Conservation (phyloP, 2,113 vertebrate species). For the Nycticebus coucang region DNA sequence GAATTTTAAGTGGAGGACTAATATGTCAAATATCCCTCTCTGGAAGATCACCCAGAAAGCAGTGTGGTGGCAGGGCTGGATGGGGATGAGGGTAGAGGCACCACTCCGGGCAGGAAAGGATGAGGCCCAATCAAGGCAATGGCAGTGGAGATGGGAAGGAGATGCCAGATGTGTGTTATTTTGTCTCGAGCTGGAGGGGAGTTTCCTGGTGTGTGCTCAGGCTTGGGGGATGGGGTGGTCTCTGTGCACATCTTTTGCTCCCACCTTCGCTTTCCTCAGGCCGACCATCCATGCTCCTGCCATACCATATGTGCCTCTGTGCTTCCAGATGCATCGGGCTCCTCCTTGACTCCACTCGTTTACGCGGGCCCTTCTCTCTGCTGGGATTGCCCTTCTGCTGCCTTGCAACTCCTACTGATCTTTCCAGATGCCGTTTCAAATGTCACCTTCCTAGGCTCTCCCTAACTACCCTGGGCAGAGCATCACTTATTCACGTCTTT, state of each 20-base stretch:
- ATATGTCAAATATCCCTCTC: background rate
- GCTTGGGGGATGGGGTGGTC: background rate
- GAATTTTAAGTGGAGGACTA: background rate
- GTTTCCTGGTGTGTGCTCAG: background rate
- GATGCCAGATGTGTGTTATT: accelerated
- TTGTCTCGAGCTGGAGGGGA: background rate
- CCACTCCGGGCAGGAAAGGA: background rate
- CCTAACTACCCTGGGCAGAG: background rate
- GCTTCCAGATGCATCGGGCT: background rate
- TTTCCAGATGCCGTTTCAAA: background rate
- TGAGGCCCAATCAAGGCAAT: background rate
- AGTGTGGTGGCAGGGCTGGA: background rate
- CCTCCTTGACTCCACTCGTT: background rate
- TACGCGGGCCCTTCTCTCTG: background rate
- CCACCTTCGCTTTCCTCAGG: background rate
- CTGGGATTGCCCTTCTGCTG: background rate
- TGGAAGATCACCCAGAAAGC: background rate
- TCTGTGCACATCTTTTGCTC: background rate
- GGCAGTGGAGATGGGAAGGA: background rate
- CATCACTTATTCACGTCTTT: background rate
- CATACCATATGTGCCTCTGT: too few relatives aligned
- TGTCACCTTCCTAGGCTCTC: background rate
- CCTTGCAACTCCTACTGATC: background rate
- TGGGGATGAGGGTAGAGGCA: background rate
- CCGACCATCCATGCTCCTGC: background rate